These are phyloP conservation scores for Cricetomys ansorgei DNA, from an alignment of 2,113 vertebrate species.

Conservation along the genomic window DNA sequence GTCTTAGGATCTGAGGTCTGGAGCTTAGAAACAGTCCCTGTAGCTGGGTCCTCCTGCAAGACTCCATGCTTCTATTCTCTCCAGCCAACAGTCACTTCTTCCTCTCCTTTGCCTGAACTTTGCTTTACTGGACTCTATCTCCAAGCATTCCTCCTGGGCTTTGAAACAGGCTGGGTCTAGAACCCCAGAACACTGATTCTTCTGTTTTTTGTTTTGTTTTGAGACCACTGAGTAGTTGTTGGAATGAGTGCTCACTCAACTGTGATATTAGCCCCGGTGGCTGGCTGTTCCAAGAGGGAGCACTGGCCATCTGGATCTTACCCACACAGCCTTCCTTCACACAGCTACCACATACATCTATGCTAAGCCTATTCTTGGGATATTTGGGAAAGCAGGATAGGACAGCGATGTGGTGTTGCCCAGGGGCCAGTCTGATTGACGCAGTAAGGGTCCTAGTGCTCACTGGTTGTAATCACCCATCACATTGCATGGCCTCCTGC, in stretches of 20 bases:
- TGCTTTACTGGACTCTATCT: background rate
- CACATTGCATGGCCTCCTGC: background rate
- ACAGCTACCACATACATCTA: background rate
- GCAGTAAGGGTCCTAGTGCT: background rate
- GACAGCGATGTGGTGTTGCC: background rate
- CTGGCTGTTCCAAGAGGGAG: background rate
- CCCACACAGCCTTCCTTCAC: background rate
- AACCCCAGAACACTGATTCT: background rate
- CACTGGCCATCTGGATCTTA: background rate
- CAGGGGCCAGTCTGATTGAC: background rate
- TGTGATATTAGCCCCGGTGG: no score
- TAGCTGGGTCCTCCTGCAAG: background rate
- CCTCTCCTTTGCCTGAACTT: background rate
- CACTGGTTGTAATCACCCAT: background rate
- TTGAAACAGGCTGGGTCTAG: background rate
- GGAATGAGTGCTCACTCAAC: background rate
- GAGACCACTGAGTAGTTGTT: background rate
- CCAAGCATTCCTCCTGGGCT: background rate
- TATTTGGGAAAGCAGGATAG: background rate
- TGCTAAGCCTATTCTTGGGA: no score
- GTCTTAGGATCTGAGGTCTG: background rate
- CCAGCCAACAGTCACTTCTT: no score
- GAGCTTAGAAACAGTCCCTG: background rate
- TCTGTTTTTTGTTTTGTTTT: background rate
- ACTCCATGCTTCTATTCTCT: background rate